These are phyloP conservation scores for Nasonia oneida DNA, from an alignment of 2,888 invertebrate genomes.

Conservation along the genomic window DNA sequence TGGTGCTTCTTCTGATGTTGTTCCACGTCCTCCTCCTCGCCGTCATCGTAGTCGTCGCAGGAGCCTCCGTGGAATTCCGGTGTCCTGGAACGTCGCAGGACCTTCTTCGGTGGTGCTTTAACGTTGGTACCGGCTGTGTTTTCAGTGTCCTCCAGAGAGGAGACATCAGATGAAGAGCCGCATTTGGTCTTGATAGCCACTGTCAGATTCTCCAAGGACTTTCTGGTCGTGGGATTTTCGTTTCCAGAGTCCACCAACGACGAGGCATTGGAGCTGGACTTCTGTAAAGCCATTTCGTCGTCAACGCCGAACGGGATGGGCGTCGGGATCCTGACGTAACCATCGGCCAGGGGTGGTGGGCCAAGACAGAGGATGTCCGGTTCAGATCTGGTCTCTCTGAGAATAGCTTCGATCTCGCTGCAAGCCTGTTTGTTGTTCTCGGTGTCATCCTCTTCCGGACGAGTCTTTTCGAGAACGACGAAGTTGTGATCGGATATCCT, in stretches of 20 bases:
- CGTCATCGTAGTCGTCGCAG: slow-evolving; percentile 52
- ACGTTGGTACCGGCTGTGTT: not conserved
- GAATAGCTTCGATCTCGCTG: slow-evolving; percentile 51
- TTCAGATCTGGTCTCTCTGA: slow-evolving; percentile 48
- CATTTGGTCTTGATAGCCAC: slow-evolving; percentile 62
- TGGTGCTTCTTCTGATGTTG: slow-evolving; percentile 54
- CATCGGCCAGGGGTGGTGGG: slow-evolving; percentile 57
- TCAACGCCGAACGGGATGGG: slow-evolving; percentile 72
- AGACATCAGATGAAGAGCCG: slow-evolving; percentile 68
- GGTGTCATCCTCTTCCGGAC: not conserved
- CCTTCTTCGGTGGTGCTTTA: slow-evolving; percentile 50
- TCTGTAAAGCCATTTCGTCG: slow-evolving; percentile 66
- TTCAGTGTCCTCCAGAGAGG: slow-evolving; percentile 68
- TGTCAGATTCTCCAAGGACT: slow-evolving; percentile 66
- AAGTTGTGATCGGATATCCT: slow-evolving; percentile 12
- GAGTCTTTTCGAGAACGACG: slow-evolving; percentile 15
- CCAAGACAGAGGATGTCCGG: slow-evolving; percentile 52
- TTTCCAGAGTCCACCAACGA: slow-evolving; percentile 74
- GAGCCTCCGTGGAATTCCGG: slow-evolving; percentile 57
- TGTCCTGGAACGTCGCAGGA: slow-evolving; percentile 61
- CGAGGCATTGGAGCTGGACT: slow-evolving; percentile 70
- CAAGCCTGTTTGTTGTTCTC: not conserved
- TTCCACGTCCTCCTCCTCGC: slow-evolving; percentile 44
- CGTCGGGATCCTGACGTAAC: slow-evolving; percentile 73
- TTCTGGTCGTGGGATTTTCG: slow-evolving; percentile 68